These are phyloP conservation scores for Origma solitaria DNA, from an alignment of 2,113 vertebrate species.

Conservation along the genomic window DNA sequence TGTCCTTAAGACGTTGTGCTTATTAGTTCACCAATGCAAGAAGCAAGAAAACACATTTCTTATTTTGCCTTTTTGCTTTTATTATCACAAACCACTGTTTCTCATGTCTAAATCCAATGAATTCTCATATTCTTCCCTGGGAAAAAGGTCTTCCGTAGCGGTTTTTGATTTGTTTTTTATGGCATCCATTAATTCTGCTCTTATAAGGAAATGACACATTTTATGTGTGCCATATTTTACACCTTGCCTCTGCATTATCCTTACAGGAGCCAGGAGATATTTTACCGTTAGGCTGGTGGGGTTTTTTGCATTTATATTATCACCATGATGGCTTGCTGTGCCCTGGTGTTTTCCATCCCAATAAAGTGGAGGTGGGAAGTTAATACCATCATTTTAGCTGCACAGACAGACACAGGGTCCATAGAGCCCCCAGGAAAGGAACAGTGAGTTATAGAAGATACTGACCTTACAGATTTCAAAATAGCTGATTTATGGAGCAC, in stretches of 20 bases:
- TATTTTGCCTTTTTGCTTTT: neutral
- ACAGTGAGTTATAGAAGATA: neutral
- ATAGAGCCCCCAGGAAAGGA: neutral
- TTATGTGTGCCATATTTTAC: neutral
- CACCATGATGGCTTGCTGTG: neutral
- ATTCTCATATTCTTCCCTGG: neutral
- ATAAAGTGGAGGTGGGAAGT: neutral
- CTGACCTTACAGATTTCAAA: neutral
- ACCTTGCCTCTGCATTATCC: neutral
- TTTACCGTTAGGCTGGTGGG: neutral
- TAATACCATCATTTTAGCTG: neutral
- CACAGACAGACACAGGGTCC: neutral
- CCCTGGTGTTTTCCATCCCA: neutral
- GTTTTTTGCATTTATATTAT: neutral
- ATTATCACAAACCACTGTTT: neutral
- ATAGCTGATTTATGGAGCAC: neutral
- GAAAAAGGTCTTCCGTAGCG: neutral
- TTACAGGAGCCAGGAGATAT: neutral
- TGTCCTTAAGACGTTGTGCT: neutral
- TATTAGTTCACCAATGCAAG: neutral
- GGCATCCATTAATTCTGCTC: neutral
- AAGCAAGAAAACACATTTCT: neutral
- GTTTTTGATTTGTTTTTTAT: neutral
- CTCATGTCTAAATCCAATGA: neutral
- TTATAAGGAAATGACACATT: neutral